Evolutionary conservation across 1,140 invertebrate genomes (phyloP), one percentile per base, ranked within the genome.

Genomic region (Diplogasteroides magnus): DNA sequence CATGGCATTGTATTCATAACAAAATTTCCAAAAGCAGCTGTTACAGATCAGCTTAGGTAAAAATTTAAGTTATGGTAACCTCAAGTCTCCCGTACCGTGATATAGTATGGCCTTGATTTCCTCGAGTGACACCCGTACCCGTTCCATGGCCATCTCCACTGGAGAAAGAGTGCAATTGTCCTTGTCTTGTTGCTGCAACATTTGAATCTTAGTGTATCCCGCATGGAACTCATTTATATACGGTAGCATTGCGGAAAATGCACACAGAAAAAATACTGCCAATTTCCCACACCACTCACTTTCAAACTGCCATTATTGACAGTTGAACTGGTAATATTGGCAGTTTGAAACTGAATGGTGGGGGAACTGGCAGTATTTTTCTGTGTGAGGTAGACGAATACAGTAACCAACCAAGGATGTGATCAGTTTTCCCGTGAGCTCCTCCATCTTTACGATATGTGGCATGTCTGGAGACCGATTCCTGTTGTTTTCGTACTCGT

Each of bases 11-110:
- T n/a, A n/a, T n/a, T n/a, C n/a, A n/a, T n/a, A n/a, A n/a, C n/a
- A n/a, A n/a, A n/a, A n/a, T n/a, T n/a, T n/a, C n/a, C n/a, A n/a
- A n/a, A n/a, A n/a, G n/a, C n/a, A n/a, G n/a, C n/a, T n/a, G n/a
- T n/a, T n/a, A n/a, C n/a, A n/a, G n/a, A n/a, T n/a, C n/a, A n/a
- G 25, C 67, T 29, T 78, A 78, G 60, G 28, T 55, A 19, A 19
- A 37, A 26, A 23, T 77, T 68, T 25, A 60, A 75, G 55, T 15
- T n/a, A 15, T 56, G n/a, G n/a, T n/a, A 56, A 15, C n/a, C n/a
- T 56, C n/a, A 56, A 56, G 55, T 15, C 15, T 56, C n/a, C n/a
- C 37, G 6, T 48, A 48, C 37, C 37, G 37, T 48, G 37, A 19
- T 48, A 19, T 48, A 48, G 37, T 6, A 48, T 48, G 37, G 6